A percentile compares a stretch with the other conserved stretches of the same genome.
phyloP scores from a whole-genome alignment of 2,797 vertebrate species.

The Alectoris magna region DNA sequence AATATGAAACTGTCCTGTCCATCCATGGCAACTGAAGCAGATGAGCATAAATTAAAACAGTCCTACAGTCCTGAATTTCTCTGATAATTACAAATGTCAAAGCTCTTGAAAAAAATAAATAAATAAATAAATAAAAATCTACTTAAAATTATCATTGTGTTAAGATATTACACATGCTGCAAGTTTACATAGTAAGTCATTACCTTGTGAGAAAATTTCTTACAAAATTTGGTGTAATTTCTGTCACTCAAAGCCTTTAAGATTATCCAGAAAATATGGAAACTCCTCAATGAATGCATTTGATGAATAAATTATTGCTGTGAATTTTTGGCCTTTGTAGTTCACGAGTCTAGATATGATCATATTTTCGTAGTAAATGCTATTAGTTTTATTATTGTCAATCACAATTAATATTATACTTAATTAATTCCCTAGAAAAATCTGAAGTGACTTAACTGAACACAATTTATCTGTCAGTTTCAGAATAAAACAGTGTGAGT shows the following conservation, averaged over 20 bases:
- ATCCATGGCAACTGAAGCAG: background rate
- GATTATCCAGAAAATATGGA: background rate
- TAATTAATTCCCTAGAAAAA: background rate
- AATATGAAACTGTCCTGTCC: background rate
- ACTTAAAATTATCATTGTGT: background rate
- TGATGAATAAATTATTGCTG: background rate
- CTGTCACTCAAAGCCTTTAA: background rate
- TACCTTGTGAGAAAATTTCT: background rate
- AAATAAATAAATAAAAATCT: too few relatives aligned
- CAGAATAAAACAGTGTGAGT: background rate
- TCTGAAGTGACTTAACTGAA: background rate
- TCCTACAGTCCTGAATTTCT: background rate
- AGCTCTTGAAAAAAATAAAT: background rate
- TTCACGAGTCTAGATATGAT: background rate
- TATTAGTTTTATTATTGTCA: background rate
- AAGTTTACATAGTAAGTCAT: background rate
- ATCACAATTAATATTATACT: background rate
- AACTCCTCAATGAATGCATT: background rate
- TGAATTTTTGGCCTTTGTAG: background rate
- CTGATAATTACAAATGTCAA: background rate
- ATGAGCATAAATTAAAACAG: background rate
- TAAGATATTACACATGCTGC: background rate
- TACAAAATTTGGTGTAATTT: background rate
- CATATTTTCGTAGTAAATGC: background rate
- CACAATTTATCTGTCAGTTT: background rate